Evolutionary conservation across 2,888 invertebrate species (phyloP).

Genomic region (Pandemis corylana): DNA sequence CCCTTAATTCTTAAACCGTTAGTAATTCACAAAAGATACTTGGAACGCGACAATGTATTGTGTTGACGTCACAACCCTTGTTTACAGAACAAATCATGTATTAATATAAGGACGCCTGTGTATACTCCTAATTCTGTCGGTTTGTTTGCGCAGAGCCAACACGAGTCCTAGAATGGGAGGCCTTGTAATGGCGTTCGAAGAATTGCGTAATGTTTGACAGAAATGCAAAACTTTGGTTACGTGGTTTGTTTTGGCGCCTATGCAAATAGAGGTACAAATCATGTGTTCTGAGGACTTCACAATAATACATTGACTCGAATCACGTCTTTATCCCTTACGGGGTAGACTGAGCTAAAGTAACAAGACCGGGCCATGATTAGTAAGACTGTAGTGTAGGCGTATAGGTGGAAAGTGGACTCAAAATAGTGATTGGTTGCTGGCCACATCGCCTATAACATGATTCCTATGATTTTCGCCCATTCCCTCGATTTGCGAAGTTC

Average conservation of each 20-base stretch:
- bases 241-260: background rate
- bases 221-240: slow-evolving; percentile 8
- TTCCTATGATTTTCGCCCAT: no score
- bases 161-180: slow-evolving; percentile 14
- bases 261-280: slow-evolving; percentile 2
- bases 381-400: no score
- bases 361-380: no score
- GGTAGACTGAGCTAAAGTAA: no score
- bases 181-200: slow-evolving; percentile 17
- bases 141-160: slow-evolving; percentile 12
- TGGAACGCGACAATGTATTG: background rate
- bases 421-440: no score
- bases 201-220: slow-evolving; percentile 21
- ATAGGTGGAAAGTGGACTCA: no score
- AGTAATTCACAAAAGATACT: background rate
- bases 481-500: no score
- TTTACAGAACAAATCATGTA: background rate
- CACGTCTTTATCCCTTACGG: no score
- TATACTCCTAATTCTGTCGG: background rate
- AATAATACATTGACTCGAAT: no score
- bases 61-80: slow-evolving; percentile 1
- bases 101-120: slow-evolving; percentile 13
- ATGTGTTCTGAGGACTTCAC: background rate
- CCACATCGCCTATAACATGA: no score
- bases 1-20: background rate